Conservation (phyloP, 2,888 invertebrate species). For the Tricholauxania praeusta region DNA sequence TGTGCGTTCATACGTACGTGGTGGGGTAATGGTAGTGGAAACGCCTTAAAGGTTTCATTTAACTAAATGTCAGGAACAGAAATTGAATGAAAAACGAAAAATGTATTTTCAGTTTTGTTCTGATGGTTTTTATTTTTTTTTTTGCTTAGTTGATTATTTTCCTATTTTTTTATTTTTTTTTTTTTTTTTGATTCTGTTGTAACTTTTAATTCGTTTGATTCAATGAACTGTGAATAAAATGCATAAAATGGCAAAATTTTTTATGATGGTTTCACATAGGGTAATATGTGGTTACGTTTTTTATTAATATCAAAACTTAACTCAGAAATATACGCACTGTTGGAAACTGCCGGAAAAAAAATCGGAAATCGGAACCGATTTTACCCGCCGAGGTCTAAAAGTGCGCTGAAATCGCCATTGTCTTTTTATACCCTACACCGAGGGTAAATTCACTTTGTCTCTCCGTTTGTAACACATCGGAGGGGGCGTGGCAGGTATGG, state of each 20-base stretch:
- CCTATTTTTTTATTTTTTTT: not conserved
- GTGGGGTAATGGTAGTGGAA: not conserved
- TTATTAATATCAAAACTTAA: too few relatives aligned
- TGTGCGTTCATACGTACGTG: too few relatives aligned
- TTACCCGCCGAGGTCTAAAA: too few relatives aligned
- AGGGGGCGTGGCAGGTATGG: too few relatives aligned
- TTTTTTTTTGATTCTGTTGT: conserved; percentile 15
- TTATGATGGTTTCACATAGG: not conserved
- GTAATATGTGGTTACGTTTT: too few relatives aligned
- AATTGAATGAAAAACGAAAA: conserved; percentile 61
- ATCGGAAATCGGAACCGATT: too few relatives aligned
- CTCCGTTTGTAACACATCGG: too few relatives aligned
- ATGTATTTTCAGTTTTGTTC: conserved; percentile 1
- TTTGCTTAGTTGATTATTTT: conserved; percentile 12
- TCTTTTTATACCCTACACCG: too few relatives aligned
- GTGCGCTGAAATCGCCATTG: too few relatives aligned
- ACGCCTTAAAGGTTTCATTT: conserved; percentile 68
- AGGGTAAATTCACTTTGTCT: too few relatives aligned
- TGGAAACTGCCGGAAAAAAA: too few relatives aligned
- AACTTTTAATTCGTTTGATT: conserved; percentile 30
- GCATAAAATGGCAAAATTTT: conserved; percentile 8
- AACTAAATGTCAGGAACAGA: conserved; percentile 68
- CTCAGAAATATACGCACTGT: too few relatives aligned
- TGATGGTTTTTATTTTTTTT: conserved; percentile 20
- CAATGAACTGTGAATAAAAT: conserved; percentile 8